Evolutionary conservation across 2,888 invertebrate genomes (phyloP).

Genomic region (Chrysina gloriosa): DNA sequence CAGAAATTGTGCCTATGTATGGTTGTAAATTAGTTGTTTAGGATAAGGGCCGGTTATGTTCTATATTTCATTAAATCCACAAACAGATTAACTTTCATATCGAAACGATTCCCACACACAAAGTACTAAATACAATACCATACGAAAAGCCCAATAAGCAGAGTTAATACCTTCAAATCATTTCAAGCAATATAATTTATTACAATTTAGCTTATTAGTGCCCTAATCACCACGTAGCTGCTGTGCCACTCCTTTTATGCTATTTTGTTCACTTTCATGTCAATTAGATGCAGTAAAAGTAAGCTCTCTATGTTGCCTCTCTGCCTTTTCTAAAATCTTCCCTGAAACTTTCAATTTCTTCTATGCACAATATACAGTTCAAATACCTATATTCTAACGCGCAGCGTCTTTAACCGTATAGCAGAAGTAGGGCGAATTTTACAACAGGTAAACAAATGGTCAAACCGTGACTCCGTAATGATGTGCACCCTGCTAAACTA

Average conservation of each 20-base stretch:
- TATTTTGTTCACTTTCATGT: not conserved
- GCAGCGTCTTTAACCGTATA: not conserved
- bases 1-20: no score
- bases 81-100: no score
- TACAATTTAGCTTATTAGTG: conserved; percentile 33
- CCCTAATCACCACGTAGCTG: not conserved
- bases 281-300: conserved; percentile 27
- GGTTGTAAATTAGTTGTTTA: no score
- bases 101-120: no score
- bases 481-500: conserved; percentile 6
- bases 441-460: conserved; percentile 22
- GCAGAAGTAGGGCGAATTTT: not conserved
- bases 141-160: no score
- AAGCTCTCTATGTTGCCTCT: not conserved
- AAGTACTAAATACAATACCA: no score
- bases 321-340: conserved; percentile 15
- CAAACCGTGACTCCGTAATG: conserved; percentile 2
- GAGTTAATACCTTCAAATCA: no score
- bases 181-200: conserved; percentile 1
- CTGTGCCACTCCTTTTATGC: not conserved
- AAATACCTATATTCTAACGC: no score
- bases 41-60: no score
- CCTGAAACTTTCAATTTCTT: conserved; percentile 36
- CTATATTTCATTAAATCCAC: no score
- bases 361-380: not conserved